These are phyloP conservation scores for Galbula dea DNA, from an alignment of 2,113 vertebrate genomes.

Conservation along the genomic window DNA sequence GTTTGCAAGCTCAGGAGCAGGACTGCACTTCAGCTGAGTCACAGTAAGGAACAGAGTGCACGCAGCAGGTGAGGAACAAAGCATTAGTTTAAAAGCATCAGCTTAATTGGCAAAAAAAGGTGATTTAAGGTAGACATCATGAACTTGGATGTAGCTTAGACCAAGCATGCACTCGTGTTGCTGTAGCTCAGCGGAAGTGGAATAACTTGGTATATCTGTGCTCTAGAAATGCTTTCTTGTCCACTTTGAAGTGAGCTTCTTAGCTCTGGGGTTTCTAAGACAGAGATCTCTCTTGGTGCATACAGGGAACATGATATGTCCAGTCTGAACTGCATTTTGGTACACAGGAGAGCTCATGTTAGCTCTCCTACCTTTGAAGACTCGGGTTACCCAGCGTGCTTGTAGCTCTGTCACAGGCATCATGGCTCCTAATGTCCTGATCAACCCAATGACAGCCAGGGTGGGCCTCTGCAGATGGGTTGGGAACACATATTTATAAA, in stretches of 20 bases:
- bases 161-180: not conserved
- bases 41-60: not conserved
- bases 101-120: not conserved
- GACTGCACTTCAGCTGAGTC: not conserved
- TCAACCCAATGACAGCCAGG: constrained; percentile 79
- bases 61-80: not conserved
- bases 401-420: constrained; percentile 82
- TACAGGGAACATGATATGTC: accelerated
- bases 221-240: not conserved
- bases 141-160: not conserved
- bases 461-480: constrained; percentile 77
- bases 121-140: not conserved
- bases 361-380: constrained; percentile 79
- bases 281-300: not conserved
- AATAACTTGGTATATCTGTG: not conserved
- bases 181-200: not conserved
- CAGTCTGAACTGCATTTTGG: not conserved
- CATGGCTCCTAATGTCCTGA: constrained; percentile 74
- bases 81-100: not conserved
- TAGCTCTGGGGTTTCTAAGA: not conserved
- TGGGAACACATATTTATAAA: constrained; percentile 86
- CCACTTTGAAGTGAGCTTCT: not conserved
- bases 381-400: constrained; percentile 80
- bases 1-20: not conserved
- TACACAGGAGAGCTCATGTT: not conserved